These are phyloP conservation scores for Drosophila meridiana DNA, from an alignment of 2,888 invertebrate species.

Conservation along the genomic window DNA sequence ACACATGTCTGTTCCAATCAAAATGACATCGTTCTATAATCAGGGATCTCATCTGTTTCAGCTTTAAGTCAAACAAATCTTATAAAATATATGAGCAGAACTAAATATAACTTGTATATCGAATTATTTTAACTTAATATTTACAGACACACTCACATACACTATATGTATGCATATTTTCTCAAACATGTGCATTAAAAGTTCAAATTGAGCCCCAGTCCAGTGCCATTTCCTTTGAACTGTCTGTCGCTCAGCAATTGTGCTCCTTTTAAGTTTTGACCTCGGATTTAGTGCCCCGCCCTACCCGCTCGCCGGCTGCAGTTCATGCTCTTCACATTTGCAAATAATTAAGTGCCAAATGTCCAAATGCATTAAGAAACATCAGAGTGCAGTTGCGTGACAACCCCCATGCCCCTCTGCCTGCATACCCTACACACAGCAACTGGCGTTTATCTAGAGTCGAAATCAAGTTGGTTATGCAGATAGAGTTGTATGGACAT, in stretches of 20 bases:
- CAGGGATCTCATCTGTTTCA: not conserved
- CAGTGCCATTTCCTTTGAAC: slow-evolving; percentile 28
- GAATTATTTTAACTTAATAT: no score
- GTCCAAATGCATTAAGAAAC: slow-evolving; percentile 70
- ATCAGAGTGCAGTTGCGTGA: slow-evolving; percentile 49
- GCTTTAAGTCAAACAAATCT: not conserved
- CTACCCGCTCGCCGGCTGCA: not conserved
- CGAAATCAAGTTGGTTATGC: slow-evolving; percentile 58
- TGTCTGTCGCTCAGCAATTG: slow-evolving; percentile 34
- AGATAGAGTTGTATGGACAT: not conserved
- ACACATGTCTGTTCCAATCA: no score
- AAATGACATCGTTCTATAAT: not conserved
- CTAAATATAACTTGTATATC: no score
- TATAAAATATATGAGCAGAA: no score
- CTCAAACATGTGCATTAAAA: not conserved
- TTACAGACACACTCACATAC: no score
- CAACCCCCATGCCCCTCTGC: slow-evolving; percentile 12
- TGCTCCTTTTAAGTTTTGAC: slow-evolving; percentile 44
- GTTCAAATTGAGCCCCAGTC: not conserved
- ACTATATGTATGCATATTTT: no score
- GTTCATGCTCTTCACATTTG: slow-evolving; percentile 56
- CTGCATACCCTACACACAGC: slow-evolving; percentile 9
- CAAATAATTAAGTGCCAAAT: slow-evolving; percentile 73
- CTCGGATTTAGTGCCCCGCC: slow-evolving; percentile 14
- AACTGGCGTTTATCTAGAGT: slow-evolving; percentile 56